Conservation (phyloP, 1,140 invertebrate species). For the Drosophila burlai region DNA sequence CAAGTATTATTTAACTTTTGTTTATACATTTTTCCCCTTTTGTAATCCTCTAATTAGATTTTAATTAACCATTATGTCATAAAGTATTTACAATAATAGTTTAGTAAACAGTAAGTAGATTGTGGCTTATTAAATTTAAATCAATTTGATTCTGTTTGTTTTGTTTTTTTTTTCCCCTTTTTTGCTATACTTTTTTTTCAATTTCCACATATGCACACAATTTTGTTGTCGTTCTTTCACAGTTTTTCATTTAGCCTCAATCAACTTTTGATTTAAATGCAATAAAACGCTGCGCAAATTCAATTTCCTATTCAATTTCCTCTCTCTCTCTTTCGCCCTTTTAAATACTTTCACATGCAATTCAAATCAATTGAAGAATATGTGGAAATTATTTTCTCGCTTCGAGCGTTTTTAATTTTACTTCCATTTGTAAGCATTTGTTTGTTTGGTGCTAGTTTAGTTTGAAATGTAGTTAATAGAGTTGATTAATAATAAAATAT, state of each 20-base stretch:
- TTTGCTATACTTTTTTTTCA: not conserved
- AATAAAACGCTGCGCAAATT: conserved; percentile 42
- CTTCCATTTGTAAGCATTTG: not conserved
- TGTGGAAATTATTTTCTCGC: conserved; percentile 1
- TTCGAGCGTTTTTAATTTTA: not conserved
- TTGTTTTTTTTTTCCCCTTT: not conserved
- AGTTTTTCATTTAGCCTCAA: conserved; percentile 8
- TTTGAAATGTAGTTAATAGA: not conserved
- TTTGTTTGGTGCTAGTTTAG: not conserved
- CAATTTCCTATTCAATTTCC: conserved; percentile 48
- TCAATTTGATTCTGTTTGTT: not conserved
- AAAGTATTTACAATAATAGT: conserved; percentile 4
- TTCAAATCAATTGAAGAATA: conserved; percentile 10
- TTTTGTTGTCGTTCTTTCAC: not conserved
- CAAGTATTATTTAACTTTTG: not conserved
- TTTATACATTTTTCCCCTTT: not conserved
- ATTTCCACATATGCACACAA: conserved; percentile 1
- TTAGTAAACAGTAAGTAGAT: not conserved
- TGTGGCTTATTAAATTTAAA: conserved; percentile 5
- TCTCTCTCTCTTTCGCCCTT: conserved; percentile 6
- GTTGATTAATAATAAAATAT: too few relatives aligned
- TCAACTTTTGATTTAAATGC: conserved; percentile 28
- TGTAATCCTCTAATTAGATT: conserved; percentile 7
- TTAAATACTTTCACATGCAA: conserved; percentile 28
- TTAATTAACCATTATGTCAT: conserved; percentile 8